Evolutionary conservation across 2,797 vertebrate genomes (phyloP), one percentile per base, ranked within the genome.

Genomic region (Clarias platycephalus): DNA sequence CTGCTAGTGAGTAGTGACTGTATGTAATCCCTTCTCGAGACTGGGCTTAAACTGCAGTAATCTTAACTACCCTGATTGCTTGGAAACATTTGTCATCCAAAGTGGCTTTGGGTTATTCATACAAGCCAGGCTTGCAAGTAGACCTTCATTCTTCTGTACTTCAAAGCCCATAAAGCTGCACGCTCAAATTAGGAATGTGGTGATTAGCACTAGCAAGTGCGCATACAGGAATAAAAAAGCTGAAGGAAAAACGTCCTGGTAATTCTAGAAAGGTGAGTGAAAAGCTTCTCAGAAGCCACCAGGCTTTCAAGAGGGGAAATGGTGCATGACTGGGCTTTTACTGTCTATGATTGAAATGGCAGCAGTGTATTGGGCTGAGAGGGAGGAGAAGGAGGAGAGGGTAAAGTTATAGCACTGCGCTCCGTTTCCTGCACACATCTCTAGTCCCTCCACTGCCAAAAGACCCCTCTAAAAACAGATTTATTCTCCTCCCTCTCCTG

Each of bases 281-380:
- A 86, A 89, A 81, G 83, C 88, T 84, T 57, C 68, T 84, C 82
- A 76, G 76, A 87, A 86, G 86, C 77, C 58, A 82, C 53, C 71
- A 62, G 86, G 75, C 89, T 89, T 86, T 90, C 79, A 90, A 83
- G 88, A 84, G 87, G 66, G 85, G 88, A 91, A 92, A 90, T 90
- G 76, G 84, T 87, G 85, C 79, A 84, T 88, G 87, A 86, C 81
- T 81, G 86, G 58, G 26, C 80, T 90, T 86, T 79, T 70, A 78
- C 83, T 84, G 87, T 57, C 68, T 71, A 24, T 84, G 85, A 87
- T 85, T 64, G 76, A 85, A 89, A 86, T 84, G 58, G 82, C 80
- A 74, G 67, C 80, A 53, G 24, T 15, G 81, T 85, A 31, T 71
- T 31, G 2, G 55, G 31, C 22, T 49, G 78, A 49, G 8, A 63